These are phyloP conservation scores for Urocolius indicus DNA, from an alignment of 2,113 vertebrate genomes.

Conservation along the genomic window DNA sequence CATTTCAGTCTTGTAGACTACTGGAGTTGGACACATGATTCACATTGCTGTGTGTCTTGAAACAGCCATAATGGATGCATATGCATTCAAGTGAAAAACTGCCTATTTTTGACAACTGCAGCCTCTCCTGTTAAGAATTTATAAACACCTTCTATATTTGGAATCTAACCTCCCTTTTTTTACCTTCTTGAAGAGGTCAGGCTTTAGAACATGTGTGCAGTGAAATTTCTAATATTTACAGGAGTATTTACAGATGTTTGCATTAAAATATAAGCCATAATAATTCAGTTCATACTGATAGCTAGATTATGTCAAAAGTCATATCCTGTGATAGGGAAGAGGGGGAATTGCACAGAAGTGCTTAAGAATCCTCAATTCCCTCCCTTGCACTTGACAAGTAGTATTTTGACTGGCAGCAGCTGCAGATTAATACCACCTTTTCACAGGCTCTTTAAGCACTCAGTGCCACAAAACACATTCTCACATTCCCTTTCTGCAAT, in stretches of 20 bases:
- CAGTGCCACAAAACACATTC: background rate
- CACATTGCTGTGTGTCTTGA: background rate
- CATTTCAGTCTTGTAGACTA: background rate
- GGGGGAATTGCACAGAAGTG: background rate
- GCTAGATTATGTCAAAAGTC: background rate
- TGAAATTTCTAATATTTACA: conserved; percentile 28
- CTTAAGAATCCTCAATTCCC: background rate
- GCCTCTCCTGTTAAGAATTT: background rate
- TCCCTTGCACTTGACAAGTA: background rate
- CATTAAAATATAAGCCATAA: background rate
- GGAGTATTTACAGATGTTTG: conserved; percentile 32
- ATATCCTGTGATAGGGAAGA: background rate
- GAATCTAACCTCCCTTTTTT: background rate
- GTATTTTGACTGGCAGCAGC: background rate
- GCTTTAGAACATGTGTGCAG: background rate
- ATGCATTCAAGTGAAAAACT: background rate
- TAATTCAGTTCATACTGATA: background rate
- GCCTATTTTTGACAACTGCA: background rate
- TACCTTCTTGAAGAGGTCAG: background rate
- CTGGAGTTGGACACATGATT: background rate
- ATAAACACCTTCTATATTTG: conserved; percentile 20
- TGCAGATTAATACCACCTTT: background rate
- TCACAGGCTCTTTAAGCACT: background rate
- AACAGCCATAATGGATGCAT: background rate
- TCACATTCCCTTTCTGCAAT: background rate